Evolutionary conservation across 2,888 invertebrate species (phyloP).

Genomic region (Neelides folsomi): DNA sequence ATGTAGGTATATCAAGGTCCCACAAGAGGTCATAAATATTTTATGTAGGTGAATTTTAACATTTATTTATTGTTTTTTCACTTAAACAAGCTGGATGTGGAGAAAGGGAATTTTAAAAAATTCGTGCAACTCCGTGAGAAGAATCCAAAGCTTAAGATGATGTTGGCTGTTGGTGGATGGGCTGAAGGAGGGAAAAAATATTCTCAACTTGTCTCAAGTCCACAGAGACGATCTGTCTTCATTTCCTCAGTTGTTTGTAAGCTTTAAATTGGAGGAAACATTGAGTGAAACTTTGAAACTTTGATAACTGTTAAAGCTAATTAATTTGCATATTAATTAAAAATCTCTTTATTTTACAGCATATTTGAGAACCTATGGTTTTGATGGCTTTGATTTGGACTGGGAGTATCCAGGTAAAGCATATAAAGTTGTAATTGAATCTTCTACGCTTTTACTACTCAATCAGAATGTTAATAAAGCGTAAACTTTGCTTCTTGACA

Average conservation of each 20-base stretch:
- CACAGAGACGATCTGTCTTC: conserved; percentile 19
- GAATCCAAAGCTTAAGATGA: conserved; percentile 22
- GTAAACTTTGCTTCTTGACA: too few species aligned
- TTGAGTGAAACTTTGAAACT: neutral
- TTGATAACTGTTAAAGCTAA: neutral
- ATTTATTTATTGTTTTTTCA: neutral
- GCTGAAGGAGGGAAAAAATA: conserved; percentile 27
- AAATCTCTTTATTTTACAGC: conserved; percentile 38
- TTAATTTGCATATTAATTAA: neutral
- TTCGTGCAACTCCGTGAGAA: conserved; percentile 22
- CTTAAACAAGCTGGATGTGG: conserved; percentile 26
- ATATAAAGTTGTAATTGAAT: neutral
- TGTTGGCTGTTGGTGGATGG: conserved; percentile 31
- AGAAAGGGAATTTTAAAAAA: conserved; percentile 24
- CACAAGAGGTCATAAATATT: neutral
- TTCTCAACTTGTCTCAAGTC: conserved; percentile 24
- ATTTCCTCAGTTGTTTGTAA: conserved; percentile 24
- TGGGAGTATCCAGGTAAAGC: conserved; percentile 70
- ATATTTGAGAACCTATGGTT: conserved; percentile 61
- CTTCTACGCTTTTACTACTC: too few species aligned
- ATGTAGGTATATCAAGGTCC: too few species aligned
- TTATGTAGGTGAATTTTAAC: neutral
- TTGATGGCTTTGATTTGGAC: conserved; percentile 75
- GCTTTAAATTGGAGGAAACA: conserved; percentile 32
- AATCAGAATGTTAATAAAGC: too few species aligned